A percentile compares a stretch with the other conserved stretches of the same genome.
Conservation (phyloP, 1,140 invertebrate species). For the Drosophila cardini region DNA sequence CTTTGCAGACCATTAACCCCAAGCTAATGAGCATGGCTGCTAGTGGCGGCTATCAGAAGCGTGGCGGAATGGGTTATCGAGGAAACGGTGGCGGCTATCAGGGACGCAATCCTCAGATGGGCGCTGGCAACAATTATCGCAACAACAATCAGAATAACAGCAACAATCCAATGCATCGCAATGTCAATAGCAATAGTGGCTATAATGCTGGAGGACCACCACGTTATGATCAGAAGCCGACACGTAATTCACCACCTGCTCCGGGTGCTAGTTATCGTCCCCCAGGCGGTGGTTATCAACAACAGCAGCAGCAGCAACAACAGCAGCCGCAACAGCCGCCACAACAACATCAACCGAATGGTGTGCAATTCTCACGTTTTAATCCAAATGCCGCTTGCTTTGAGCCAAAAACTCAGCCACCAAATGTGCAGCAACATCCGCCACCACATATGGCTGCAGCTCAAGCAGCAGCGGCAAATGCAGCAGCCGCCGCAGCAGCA, state of each 20-base stretch:
- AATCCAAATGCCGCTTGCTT: constrained; percentile 76
- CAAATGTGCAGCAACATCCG: constrained; percentile 47
- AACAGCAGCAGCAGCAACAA: constrained; percentile 32
- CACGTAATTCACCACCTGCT: constrained; percentile 60
- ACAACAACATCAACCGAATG: constrained; percentile 61
- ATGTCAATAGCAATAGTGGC: constrained; percentile 43
- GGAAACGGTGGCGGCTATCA: constrained; percentile 67
- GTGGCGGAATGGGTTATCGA: constrained; percentile 61
- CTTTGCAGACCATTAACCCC: constrained; percentile 86
- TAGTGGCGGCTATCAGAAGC: constrained; percentile 80
- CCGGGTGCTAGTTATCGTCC: constrained; percentile 60
- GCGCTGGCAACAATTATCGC: constrained; percentile 61
- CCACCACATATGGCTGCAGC: constrained; percentile 47
- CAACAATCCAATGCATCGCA: constrained; percentile 57
- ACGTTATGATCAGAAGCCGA: constrained; percentile 66
- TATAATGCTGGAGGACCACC: constrained; percentile 49
- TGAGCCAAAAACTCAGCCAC: constrained; percentile 60
- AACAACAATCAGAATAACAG: constrained; percentile 59
- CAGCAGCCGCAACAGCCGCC: constrained; percentile 57
- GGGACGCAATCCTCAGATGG: constrained; percentile 71
- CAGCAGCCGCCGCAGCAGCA: constrained; percentile 43
- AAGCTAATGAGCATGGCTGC: constrained; percentile 86
- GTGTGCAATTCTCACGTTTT: constrained; percentile 67
- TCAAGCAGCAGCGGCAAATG: constrained; percentile 49
- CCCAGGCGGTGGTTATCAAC: constrained; percentile 59